Percentiles rank a stretch among this genome's conserved stretches.
Evolutionary conservation across 2,888 invertebrate genomes (phyloP).

Genomic region (Antheraea assamensis): DNA sequence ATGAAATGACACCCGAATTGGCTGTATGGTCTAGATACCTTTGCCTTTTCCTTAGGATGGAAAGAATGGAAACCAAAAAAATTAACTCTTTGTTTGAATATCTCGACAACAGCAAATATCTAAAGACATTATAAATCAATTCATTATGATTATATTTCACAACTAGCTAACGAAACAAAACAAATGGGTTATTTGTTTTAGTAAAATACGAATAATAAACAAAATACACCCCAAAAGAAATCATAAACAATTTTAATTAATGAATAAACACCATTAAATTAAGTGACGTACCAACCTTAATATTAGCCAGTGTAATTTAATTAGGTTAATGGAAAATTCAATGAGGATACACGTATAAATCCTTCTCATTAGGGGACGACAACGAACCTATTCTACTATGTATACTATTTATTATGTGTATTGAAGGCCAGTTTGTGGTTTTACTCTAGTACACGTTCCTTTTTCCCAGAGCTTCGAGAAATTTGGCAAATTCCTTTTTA

Average conservation of each 20-base stretch:
- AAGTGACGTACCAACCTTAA: slow-evolving; percentile 22
- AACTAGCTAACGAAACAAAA: too few species aligned
- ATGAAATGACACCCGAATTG: too few species aligned
- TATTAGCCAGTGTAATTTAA: slow-evolving; percentile 55
- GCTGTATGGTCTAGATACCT: too few species aligned
- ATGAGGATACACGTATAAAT: slow-evolving; percentile 16
- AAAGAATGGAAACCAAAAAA: too few species aligned
- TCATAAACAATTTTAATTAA: slow-evolving; percentile 25
- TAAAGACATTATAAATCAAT: too few species aligned
- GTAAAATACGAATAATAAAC: background rate
- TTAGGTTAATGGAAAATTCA: slow-evolving; percentile 58
- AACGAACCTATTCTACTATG: background rate
- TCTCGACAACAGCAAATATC: too few species aligned
- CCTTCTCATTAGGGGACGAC: slow-evolving; percentile 20
- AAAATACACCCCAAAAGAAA: background rate
- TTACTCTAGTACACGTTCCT: slow-evolving; percentile 1
- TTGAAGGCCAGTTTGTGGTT: slow-evolving; percentile 13
- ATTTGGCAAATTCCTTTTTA: background rate
- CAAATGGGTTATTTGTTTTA: too few species aligned
- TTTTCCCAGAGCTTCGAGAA: background rate
- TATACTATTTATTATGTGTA: slow-evolving; percentile 7
- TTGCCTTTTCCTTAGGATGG: too few species aligned
- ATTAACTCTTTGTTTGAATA: too few species aligned
- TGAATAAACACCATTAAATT: slow-evolving; percentile 25
- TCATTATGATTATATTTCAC: too few species aligned